A percentile compares a stretch with the other conserved stretches of the same genome.
Conservation (phyloP, 2,888 invertebrate species). For the Osmoderma eremita region DNA sequence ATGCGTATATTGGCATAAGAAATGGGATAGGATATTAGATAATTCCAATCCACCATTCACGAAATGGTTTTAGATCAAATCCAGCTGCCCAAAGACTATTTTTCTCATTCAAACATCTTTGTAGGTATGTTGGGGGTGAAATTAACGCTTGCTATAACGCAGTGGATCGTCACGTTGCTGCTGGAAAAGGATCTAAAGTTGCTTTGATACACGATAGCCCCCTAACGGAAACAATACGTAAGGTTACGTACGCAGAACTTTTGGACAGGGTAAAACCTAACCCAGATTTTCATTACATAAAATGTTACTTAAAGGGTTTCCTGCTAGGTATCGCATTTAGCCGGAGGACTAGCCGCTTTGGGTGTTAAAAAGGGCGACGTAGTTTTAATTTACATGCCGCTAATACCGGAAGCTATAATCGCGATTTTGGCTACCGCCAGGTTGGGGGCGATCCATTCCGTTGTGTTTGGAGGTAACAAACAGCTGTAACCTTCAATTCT, state of each 20-base stretch:
- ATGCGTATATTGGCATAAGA: slow-evolving; percentile 81
- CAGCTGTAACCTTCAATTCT: slow-evolving; percentile 35
- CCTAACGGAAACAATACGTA: slow-evolving; percentile 78
- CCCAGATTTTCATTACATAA: slow-evolving; percentile 14
- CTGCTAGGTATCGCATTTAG: slow-evolving; percentile 75
- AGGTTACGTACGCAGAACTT: slow-evolving; percentile 84
- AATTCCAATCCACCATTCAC: slow-evolving; percentile 86
- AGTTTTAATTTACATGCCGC: slow-evolving; percentile 94
- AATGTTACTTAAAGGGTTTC: slow-evolving; percentile 25
- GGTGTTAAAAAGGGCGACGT: slow-evolving; percentile 86
- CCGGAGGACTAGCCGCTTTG: slow-evolving; percentile 79
- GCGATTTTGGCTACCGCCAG: slow-evolving; percentile 90
- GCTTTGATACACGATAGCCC: slow-evolving; percentile 94
- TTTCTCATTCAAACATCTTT: background rate
- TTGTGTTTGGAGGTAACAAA: slow-evolving; percentile 87
- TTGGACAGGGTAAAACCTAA: slow-evolving; percentile 73
- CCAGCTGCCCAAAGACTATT: slow-evolving; percentile 6
- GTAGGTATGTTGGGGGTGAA: slow-evolving; percentile 89
- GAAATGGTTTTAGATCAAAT: slow-evolving; percentile 75
- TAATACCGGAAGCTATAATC: slow-evolving; percentile 89
- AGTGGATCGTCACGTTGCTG: slow-evolving; percentile 86
- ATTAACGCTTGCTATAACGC: slow-evolving; percentile 94
- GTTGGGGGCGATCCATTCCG: slow-evolving; percentile 91
- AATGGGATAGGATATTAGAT: slow-evolving; percentile 87
- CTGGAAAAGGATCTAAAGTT: slow-evolving; percentile 79